These are phyloP conservation scores for Planiliza haematocheilus DNA, from an alignment of 2,113 vertebrate species.

Conservation along the genomic window DNA sequence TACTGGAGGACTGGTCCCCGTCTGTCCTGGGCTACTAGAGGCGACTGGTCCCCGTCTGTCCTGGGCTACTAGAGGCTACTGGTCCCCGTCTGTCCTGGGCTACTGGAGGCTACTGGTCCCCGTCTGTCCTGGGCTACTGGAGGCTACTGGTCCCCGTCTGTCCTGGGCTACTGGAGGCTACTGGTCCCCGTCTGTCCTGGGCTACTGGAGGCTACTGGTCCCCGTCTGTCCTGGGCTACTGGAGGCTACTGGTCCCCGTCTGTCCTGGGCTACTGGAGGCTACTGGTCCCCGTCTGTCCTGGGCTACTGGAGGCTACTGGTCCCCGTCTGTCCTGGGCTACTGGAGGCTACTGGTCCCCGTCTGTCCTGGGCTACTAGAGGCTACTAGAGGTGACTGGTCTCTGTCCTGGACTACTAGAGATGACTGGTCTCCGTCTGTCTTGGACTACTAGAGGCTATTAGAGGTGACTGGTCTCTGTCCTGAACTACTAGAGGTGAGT, in stretches of 20 bases:
- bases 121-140: too few species aligned
- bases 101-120: slow-evolving; percentile 43
- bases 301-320: slow-evolving; percentile 42
- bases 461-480: slow-evolving; percentile 60
- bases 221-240: too few species aligned
- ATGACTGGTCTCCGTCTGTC: slow-evolving; percentile 48
- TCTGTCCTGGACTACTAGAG: too few species aligned
- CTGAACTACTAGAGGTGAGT: background rate
- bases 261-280: too few species aligned
- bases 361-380: too few species aligned
- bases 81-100: too few species aligned
- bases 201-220: slow-evolving; percentile 44
- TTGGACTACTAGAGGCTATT: rapidly evolving
- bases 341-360: slow-evolving; percentile 44
- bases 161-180: background rate
- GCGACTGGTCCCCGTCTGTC: slow-evolving; percentile 49
- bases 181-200: slow-evolving; percentile 38
- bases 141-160: slow-evolving; percentile 47
- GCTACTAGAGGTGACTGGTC: slow-evolving; percentile 72
- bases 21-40: too few species aligned
- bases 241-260: slow-evolving; percentile 45
- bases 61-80: slow-evolving; percentile 42
- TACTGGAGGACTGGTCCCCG: slow-evolving; percentile 75
- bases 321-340: too few species aligned
- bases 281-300: slow-evolving; percentile 48